Conservation (phyloP, 2,113 vertebrate species). For the Nesospiza acunhae region DNA sequence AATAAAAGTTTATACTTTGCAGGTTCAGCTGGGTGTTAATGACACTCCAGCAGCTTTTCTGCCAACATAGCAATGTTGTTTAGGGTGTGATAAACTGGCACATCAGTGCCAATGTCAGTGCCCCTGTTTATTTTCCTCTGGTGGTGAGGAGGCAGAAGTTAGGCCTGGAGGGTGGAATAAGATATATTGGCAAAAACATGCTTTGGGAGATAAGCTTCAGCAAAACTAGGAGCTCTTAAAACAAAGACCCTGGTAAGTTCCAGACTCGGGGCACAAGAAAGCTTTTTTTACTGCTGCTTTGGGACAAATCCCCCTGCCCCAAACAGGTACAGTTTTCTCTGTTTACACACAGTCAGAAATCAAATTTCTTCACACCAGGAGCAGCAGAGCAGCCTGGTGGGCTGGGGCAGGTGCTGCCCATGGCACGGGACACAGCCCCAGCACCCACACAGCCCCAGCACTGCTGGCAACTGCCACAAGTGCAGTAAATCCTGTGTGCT, state of each 20-base stretch:
- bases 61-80: background rate
- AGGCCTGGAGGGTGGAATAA: constrained; percentile 3
- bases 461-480: background rate
- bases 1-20: background rate
- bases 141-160: background rate
- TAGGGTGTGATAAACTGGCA: background rate
- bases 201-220: constrained; percentile 30
- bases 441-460: accelerated
- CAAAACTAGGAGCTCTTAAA: background rate
- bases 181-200: constrained; percentile 4
- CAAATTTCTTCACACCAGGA: accelerated
- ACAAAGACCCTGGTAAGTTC: background rate
- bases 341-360: background rate
- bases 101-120: background rate
- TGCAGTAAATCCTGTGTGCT: background rate
- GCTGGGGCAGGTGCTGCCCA: background rate
- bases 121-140: background rate
- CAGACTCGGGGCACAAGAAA: background rate
- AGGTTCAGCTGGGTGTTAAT: background rate
- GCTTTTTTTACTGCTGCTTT: background rate
- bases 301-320: background rate
- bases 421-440: background rate
- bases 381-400: background rate
- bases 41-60: background rate
- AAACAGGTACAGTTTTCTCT: background rate